These are phyloP conservation scores for Thryonomys swinderianus DNA, from an alignment of 2,113 vertebrate genomes.

Conservation along the genomic window DNA sequence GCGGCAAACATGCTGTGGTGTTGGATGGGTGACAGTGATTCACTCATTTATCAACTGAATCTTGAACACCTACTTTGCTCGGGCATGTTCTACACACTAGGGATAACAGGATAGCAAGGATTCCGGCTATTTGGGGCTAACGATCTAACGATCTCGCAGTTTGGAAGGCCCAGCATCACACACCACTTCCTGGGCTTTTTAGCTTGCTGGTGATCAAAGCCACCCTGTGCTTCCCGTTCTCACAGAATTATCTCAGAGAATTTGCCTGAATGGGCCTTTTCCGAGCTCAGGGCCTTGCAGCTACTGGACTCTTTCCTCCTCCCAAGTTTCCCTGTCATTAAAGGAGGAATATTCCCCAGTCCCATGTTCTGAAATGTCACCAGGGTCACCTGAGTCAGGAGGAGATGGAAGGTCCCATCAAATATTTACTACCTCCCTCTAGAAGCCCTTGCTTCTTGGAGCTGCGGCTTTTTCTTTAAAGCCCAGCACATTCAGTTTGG, in stretches of 20 bases:
- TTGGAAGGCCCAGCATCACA: not conserved
- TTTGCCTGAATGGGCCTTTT: not conserved
- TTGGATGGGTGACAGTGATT: not conserved
- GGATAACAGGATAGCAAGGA: not conserved
- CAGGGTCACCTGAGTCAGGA: conserved; percentile 75
- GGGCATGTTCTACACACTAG: not conserved
- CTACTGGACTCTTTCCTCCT: not conserved
- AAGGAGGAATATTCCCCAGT: conserved; percentile 21
- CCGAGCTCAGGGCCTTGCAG: not conserved
- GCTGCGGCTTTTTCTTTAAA: conserved; percentile 37
- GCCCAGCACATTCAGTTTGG: not conserved
- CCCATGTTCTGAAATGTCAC: conserved; percentile 76
- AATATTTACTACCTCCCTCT: conserved; percentile 79
- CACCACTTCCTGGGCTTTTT: not conserved
- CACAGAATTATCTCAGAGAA: no score
- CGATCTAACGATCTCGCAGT: not conserved
- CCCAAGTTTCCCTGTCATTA: not conserved
- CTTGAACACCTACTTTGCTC: not conserved
- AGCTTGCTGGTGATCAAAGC: not conserved
- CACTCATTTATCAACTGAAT: not conserved
- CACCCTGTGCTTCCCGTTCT: not conserved
- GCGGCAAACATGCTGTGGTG: not conserved
- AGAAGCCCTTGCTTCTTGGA: conserved; percentile 35
- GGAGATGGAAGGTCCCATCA: conserved; percentile 74
- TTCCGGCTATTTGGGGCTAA: not conserved